phyloP scores from a whole-genome alignment of 2,888 invertebrate genomes.

The Selenia dentaria region DNA sequence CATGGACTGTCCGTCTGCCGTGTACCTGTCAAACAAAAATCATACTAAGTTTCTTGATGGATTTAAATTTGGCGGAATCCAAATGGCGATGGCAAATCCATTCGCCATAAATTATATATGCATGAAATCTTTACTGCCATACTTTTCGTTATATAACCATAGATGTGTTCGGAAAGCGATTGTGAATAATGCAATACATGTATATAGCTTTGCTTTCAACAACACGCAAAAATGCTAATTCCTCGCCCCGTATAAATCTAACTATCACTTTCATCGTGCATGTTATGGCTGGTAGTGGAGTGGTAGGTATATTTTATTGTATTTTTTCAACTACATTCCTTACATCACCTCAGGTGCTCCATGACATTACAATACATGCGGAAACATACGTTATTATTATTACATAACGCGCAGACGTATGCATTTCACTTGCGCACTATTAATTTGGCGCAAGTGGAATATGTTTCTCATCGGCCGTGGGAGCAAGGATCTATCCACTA shows the following conservation, averaged over 20 bases:
- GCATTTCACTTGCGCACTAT: constrained; percentile 2
- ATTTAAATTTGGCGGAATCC: too few relatives aligned
- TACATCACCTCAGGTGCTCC: constrained; percentile 16
- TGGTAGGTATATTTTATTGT: constrained; percentile 12
- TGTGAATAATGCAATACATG: constrained; percentile 13
- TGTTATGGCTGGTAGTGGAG: constrained; percentile 18
- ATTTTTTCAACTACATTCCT: constrained; percentile 15
- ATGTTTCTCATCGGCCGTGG: too few relatives aligned
- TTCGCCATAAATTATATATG: neutral
- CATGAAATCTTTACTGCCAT: neutral
- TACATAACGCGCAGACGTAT: too few relatives aligned
- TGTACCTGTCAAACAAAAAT: constrained; percentile 74
- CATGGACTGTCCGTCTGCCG: constrained; percentile 82
- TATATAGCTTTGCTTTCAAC: constrained; percentile 47
- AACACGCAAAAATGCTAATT: constrained; percentile 50
- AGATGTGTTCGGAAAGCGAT: constrained; percentile 5
- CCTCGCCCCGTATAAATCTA: constrained; percentile 32
- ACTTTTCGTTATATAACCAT: too few relatives aligned
- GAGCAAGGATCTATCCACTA: too few relatives aligned
- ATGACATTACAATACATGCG: constrained; percentile 23
- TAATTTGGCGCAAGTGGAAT: too few relatives aligned
- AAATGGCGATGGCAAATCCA: too few relatives aligned
- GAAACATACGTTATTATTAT: constrained; percentile 20
- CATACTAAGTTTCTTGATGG: neutral
- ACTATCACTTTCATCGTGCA: constrained; percentile 44